Base-by-base conservation (phyloP, 2,113 vertebrate species). In the Odocoileus virginianus region DNA sequence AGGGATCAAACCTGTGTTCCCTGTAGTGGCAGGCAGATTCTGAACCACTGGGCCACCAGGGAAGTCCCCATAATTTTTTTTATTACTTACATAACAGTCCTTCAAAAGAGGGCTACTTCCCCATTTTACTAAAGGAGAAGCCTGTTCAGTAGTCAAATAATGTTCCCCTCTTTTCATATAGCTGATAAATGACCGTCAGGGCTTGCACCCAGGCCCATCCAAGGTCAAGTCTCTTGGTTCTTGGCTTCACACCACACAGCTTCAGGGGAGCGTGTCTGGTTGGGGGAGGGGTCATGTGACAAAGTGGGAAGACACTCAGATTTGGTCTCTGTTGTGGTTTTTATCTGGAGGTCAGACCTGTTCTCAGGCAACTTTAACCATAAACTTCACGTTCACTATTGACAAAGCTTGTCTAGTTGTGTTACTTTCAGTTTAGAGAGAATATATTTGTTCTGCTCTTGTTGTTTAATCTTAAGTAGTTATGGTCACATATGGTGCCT, bases 241-340 rank as follows among this genome's bases (percentile, higher is more conserved):
- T 78, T 82, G 47, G 30, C 71, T 33, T 92, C n/a, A 71, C 3
- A 36, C 50, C 64, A 57, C 95, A 43, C 64, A 21, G 36, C 28
- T 74, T 58, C 47, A 2, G 64, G 78, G 78, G n/a, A 54, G 23
- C 10, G 3, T 50, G 33, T 88, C 93, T 92, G 95, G 23, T 60
- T 76, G 5, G 52, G 21, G 43, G 54, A 71, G 9, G 81, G 81
- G 54, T 89, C 78, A 43, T 52, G 47, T 74, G 43, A 36, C 52
- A 43, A 74, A 89, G 45, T 45, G 40, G 54, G 90, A 82, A 57
- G 97, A 78, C 3, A 7, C 45, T 61, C 93, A 54, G 1, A 36
- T 52, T 50, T 89, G 71, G 30, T 94, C 60, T 93, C 58, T 95
- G 81, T 57, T 95, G 86, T 95, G 81, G 87, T 87, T 96, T 90